These are phyloP conservation scores for Helicoverpa zea DNA, from an alignment of 1,140 invertebrate species.

Conservation along the genomic window DNA sequence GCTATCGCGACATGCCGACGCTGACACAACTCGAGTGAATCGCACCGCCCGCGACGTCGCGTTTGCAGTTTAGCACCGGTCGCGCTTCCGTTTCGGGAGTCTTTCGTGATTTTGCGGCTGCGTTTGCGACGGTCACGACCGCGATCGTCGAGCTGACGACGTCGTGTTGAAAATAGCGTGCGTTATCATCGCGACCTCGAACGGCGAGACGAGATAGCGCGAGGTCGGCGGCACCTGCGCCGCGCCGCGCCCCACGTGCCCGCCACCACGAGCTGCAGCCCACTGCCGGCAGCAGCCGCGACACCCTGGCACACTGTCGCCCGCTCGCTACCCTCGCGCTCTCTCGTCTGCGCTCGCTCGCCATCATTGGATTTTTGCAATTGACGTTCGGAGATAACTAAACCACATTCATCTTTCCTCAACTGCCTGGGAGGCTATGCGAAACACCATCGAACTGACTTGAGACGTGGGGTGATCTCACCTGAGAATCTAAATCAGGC, in stretches of 20 bases:
- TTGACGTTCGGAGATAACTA: constrained; percentile 30
- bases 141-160: constrained; percentile 65
- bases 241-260: constrained; percentile 77
- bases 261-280: constrained; percentile 63
- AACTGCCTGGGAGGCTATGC: not conserved
- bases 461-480: constrained; percentile 25
- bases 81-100: constrained; percentile 69
- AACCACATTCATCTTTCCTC: not conserved
- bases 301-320: constrained; percentile 11
- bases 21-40: constrained; percentile 55
- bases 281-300: constrained; percentile 61
- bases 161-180: constrained; percentile 74
- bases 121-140: constrained; percentile 76
- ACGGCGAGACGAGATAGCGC: constrained; percentile 83
- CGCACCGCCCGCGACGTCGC: constrained; percentile 57
- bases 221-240: constrained; percentile 84
- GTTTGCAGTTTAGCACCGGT: constrained; percentile 56
- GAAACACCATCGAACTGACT: not conserved
- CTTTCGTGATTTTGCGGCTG: constrained; percentile 70
- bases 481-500: constrained; percentile 20
- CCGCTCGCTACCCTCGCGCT: constrained; percentile 26
- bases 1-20: constrained; percentile 60
- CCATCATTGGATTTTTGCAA: constrained; percentile 39
- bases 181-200: constrained; percentile 84
- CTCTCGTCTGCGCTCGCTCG: constrained; percentile 41